Evolutionary conservation across 2,113 vertebrate species (phyloP), one percentile per base, ranked within the genome.

Genomic region (Felis chaus): DNA sequence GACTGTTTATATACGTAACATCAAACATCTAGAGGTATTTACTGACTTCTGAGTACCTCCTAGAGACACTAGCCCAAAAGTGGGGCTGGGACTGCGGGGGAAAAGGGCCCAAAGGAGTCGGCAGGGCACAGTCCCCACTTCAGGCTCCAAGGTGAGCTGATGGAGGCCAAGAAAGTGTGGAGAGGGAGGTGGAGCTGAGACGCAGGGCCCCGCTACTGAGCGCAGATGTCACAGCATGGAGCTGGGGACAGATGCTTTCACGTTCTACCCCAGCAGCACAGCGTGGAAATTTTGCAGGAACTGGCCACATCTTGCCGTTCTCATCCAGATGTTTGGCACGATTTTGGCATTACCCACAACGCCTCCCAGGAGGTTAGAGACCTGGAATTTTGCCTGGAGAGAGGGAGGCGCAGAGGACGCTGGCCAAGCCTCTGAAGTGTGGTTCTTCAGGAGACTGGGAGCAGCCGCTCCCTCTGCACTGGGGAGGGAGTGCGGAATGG

Each of bases 161-260:
- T 13, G 0, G 14, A 41, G 27, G 21, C 14, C 57, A 6, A 33
- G 29, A 15, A 7, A 5, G 55, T 10, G 21, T 3, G 4, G 18
- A 2, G 14, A 3, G 48, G 9, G 25, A 7, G 15, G 39, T 0
- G 16, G 55, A 27, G 57, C 27, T 5, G 19, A 33, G 0, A 5
- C 1, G 1, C 6, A 4, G 2, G 50, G 48, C 5, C 66, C 29
- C 85, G 2, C n/a, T 3, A 5, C 4, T n/a, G 8, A 13, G 55
- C 57, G 4, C 0, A 0, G 66, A 5, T 4, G 27, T 15, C 0
- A n/a, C 0, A 21, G 21, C 69, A 18, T 0, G 0, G 31, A 7
- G 55, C 55, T 0, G 19, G 19, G 0, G 27, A 48, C 13, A 83
- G 36, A 16, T 27, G 5, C 57, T 5, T 21, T 0, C 6, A 61